Evolutionary conservation across 2,888 invertebrate species (phyloP).

Genomic region (Therioaphis trifolii): DNA sequence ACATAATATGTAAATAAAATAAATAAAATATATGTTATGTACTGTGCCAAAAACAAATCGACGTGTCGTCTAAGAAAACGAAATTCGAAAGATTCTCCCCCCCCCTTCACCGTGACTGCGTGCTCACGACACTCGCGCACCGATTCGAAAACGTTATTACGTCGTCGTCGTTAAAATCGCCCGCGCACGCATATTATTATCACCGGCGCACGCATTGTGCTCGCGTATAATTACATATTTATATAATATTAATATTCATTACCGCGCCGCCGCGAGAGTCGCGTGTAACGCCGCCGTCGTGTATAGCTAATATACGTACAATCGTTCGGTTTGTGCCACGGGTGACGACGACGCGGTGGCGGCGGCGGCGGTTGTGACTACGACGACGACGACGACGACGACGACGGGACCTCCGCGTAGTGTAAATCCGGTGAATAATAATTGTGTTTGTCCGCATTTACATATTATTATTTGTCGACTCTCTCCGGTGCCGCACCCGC

Average conservation of each 20-base stretch:
- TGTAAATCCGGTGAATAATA: conserved; percentile 37
- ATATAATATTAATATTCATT: conserved; percentile 43
- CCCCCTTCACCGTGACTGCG: too few species aligned
- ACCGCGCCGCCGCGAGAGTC: neutral
- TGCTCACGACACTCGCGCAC: too few species aligned
- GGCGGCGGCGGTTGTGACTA: neutral
- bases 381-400: neutral
- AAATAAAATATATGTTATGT: too few species aligned
- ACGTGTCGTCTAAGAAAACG: too few species aligned
- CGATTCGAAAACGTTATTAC: too few species aligned
- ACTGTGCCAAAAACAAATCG: too few species aligned
- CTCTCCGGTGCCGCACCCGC: neutral
- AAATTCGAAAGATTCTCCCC: too few species aligned
- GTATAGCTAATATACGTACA: too few species aligned
- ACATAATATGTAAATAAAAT: too few species aligned
- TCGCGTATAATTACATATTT: neutral
- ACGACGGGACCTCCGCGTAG: neutral
- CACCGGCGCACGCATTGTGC: neutral
- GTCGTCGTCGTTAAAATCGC: too few species aligned
- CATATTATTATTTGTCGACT: conserved; percentile 10
- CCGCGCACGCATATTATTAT: neutral
- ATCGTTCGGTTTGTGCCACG: neutral
- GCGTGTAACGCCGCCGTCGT: neutral
- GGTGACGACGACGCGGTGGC: neutral
- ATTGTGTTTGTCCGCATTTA: conserved; percentile 50